A percentile compares a stretch with the other conserved stretches of the same genome.
Evolutionary conservation across 2,888 invertebrate species (phyloP).

Genomic region (Lagria hirta): DNA sequence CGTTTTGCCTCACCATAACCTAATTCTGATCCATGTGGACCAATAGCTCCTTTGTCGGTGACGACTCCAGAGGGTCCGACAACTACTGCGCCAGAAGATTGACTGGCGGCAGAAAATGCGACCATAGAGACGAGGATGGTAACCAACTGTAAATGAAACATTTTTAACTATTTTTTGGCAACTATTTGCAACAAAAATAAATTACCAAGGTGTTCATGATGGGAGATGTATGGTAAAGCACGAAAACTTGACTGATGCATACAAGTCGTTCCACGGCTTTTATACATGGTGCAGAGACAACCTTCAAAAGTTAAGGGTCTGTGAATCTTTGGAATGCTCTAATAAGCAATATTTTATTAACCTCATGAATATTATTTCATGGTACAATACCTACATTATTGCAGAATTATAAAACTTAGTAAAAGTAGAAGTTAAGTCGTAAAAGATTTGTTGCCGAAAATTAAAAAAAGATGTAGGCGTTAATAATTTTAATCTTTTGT

Average conservation of each 20-base stretch:
- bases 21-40: constrained; percentile 25
- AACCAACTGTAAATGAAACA: constrained; percentile 19
- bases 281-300: too few species aligned
- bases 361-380: too few species aligned
- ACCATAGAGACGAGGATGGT: constrained; percentile 20
- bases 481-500: too few species aligned
- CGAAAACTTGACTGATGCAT: constrained; percentile 11
- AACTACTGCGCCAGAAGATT: constrained; percentile 16
- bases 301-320: too few species aligned
- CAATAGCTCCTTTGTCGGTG: constrained; percentile 29
- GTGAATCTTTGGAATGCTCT: too few species aligned
- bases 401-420: too few species aligned
- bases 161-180: constrained; percentile 2
- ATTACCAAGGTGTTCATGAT: constrained; percentile 26
- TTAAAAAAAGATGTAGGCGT: too few species aligned
- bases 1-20: constrained; percentile 2
- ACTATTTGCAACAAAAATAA: not conserved
- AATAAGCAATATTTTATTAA: too few species aligned
- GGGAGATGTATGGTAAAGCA: constrained; percentile 9
- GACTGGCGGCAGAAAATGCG: constrained; percentile 11
- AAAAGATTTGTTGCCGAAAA: too few species aligned
- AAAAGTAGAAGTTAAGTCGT: too few species aligned
- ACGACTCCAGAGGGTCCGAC: constrained; percentile 28
- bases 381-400: too few species aligned
- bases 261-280: constrained; percentile 13